A percentile compares a stretch with the other conserved stretches of the same genome.
phyloP scores from a whole-genome alignment of 2,888 invertebrate species.

The Capitulum mitella region DNA sequence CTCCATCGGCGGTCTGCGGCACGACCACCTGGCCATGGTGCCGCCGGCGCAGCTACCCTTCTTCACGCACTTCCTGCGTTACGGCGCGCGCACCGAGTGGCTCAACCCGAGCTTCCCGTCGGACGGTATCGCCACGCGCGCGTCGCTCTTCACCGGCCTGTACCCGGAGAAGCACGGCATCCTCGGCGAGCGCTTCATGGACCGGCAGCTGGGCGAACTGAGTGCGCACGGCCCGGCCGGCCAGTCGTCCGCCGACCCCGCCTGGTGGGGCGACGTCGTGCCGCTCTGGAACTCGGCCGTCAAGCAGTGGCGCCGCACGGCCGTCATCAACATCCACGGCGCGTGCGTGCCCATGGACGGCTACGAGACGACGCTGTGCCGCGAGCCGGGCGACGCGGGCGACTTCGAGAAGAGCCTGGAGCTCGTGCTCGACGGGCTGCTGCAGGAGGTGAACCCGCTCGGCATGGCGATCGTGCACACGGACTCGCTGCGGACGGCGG shows the following conservation, averaged over 20 bases:
- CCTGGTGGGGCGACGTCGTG: slow-evolving; percentile 1
- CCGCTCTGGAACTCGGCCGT: not conserved
- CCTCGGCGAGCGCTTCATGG: slow-evolving; percentile 44
- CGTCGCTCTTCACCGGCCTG: slow-evolving; percentile 38
- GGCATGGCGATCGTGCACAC: slow-evolving; percentile 16
- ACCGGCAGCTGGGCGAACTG: slow-evolving; percentile 31
- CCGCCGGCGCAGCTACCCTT: slow-evolving; percentile 19
- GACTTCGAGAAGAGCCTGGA: not conserved
- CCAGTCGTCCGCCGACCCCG: not conserved
- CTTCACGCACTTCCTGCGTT: slow-evolving; percentile 7
- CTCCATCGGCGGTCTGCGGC: not conserved
- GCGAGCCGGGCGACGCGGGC: not conserved
- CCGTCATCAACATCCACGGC: not conserved
- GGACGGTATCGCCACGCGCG: slow-evolving; percentile 40
- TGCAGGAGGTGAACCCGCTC: not conserved
- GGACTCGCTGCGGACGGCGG: not conserved
- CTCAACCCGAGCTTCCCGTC: slow-evolving; percentile 40
- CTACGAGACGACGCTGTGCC: not conserved
- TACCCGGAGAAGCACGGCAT: slow-evolving; percentile 44
- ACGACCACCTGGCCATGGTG: not conserved
- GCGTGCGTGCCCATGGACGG: not conserved
- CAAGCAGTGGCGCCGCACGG: not conserved
- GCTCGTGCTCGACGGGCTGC: not conserved
- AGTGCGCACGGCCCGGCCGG: not conserved
- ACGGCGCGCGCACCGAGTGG: slow-evolving; percentile 40